Evolutionary conservation across 2,888 invertebrate genomes (phyloP).

Genomic region (Salticus scenicus): DNA sequence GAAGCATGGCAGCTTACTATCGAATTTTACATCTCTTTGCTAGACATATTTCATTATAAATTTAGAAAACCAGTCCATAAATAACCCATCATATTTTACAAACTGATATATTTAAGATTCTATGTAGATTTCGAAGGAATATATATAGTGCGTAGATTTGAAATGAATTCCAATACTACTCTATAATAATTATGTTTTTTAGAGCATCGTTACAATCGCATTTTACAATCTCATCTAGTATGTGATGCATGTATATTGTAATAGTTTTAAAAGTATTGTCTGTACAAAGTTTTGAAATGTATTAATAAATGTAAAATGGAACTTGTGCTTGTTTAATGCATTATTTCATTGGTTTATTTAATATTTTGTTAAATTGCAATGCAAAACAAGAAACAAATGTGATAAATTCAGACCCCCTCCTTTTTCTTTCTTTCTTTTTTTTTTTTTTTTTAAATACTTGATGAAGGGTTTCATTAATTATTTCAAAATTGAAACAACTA

Average conservation of each 20-base stretch:
- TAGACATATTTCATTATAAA: background rate
- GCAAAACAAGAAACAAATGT: too few species aligned
- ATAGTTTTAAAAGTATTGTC: slow-evolving; percentile 9
- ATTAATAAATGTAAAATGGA: slow-evolving; percentile 4
- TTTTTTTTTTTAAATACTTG: too few species aligned
- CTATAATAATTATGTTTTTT: background rate
- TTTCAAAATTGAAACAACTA: too few species aligned
- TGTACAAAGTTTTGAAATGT: slow-evolving; percentile 6
- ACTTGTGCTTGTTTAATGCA: too few species aligned
- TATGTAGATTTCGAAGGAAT: background rate
- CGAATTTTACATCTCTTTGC: background rate
- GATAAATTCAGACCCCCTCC: too few species aligned
- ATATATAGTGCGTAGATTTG: background rate
- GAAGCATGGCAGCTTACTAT: background rate
- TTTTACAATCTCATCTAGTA: background rate
- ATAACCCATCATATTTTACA: background rate
- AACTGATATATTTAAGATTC: background rate
- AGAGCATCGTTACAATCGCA: slow-evolving; percentile 1
- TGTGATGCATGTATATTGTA: slow-evolving; percentile 9
- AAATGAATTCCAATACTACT: background rate
- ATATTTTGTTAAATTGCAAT: too few species aligned
- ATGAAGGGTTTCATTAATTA: too few species aligned
- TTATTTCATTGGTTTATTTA: too few species aligned
- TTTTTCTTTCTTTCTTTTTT: too few species aligned
- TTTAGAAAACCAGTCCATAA: background rate